A percentile compares a stretch with the other conserved stretches of the same genome.
Evolutionary conservation across 1,140 invertebrate species (phyloP).

Genomic region (Steinernema khuongi): DNA sequence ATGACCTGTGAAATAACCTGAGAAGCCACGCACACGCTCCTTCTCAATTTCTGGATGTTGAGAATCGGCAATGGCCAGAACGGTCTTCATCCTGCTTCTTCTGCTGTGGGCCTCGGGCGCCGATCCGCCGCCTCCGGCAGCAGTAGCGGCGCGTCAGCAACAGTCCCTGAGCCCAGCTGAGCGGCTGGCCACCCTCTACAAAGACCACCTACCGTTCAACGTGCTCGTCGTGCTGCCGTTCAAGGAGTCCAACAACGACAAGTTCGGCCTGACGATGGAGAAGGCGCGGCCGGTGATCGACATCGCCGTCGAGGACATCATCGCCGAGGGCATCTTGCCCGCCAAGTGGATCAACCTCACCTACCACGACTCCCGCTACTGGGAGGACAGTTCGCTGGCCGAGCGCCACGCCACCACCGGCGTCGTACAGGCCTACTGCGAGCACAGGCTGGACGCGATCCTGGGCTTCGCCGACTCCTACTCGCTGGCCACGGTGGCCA

Average conservation of each 20-base stretch:
- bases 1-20: too few relatives aligned
- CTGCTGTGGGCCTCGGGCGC: conserved; percentile 14
- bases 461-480: conserved; percentile 85
- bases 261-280: conserved; percentile 51
- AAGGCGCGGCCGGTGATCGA: conserved; percentile 56
- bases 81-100: conserved; percentile 18
- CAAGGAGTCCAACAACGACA: conserved; percentile 51
- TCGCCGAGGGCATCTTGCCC: conserved; percentile 40
- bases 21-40: too few relatives aligned
- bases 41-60: too few relatives aligned
- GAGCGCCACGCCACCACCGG: conserved; percentile 41
- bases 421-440: conserved; percentile 46
- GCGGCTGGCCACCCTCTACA: conserved; percentile 1
- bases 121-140: conserved; percentile 3
- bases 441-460: conserved; percentile 50
- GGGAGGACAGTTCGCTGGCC: conserved; percentile 51
- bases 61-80: conserved; percentile 30
- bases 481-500: conserved; percentile 78
- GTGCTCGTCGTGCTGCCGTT: conserved; percentile 50
- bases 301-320: conserved; percentile 54
- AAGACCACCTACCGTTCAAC: conserved; percentile 44
- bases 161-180: neutral
- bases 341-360: conserved; percentile 49
- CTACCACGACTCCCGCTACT: conserved; percentile 48
- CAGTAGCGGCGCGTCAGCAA: neutral